Evolutionary conservation across 2,797 vertebrate species (phyloP).

Genomic region (Parotocinclus haroldoi): DNA sequence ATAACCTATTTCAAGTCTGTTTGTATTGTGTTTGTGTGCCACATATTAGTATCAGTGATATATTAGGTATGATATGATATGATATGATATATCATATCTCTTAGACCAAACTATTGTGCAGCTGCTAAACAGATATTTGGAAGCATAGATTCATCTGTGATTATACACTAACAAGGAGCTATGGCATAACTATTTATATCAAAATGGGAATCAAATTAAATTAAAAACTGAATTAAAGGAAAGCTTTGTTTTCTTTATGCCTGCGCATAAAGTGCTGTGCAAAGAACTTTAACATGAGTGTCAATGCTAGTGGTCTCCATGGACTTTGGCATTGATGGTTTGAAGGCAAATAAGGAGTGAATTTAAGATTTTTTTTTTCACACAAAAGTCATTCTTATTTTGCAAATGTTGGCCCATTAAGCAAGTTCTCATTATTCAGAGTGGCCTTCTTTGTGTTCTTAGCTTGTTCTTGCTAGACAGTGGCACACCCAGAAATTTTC

Average conservation of each 20-base stretch:
- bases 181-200: constrained; percentile 57
- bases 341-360: constrained; percentile 17
- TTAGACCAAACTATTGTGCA: constrained; percentile 56
- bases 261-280: constrained; percentile 43
- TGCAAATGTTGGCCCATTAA: no score
- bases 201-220: constrained; percentile 68
- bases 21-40: constrained; percentile 15
- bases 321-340: constrained; percentile 48
- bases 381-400: no score
- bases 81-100: no score
- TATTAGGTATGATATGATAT: no score
- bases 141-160: constrained; percentile 58
- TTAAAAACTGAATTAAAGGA: no score
- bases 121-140: constrained; percentile 61
- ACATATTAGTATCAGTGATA: constrained; percentile 45
- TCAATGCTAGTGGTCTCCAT: constrained; percentile 49
- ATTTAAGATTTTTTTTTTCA: not conserved
- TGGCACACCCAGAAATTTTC: no score
- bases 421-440: no score
- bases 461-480: no score
- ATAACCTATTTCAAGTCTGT: not conserved
- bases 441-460: no score
- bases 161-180: constrained; percentile 55
- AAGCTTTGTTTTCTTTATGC: constrained; percentile 14
- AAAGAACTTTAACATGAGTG: constrained; percentile 49